Evolutionary conservation across 2,888 invertebrate genomes (phyloP).

Genomic region (Cephus rjabovi): DNA sequence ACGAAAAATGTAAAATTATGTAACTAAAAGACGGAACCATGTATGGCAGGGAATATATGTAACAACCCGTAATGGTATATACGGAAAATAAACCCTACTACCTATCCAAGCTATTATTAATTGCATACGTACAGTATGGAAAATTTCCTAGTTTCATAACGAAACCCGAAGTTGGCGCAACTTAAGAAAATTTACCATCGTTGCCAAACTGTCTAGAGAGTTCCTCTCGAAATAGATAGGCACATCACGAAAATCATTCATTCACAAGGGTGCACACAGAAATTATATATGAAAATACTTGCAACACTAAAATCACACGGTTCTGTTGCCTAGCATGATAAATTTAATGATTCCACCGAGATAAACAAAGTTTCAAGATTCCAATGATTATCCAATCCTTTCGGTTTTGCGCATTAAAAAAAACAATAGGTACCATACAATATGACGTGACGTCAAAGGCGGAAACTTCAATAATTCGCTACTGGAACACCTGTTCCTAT

Average conservation of each 20-base stretch:
- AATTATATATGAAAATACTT: background rate
- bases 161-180: constrained; percentile 14
- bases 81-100: background rate
- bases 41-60: too few relatives aligned
- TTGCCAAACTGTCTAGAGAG: constrained; percentile 23
- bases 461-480: background rate
- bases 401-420: background rate
- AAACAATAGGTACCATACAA: background rate
- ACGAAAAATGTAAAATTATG: too few relatives aligned
- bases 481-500: background rate
- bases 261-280: background rate
- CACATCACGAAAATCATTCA: constrained; percentile 11
- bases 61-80: too few relatives aligned
- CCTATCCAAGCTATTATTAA: background rate
- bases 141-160: background rate
- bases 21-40: too few relatives aligned
- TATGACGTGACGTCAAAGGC: background rate
- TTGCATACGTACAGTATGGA: background rate
- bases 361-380: background rate
- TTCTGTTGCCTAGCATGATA: background rate
- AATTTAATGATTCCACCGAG: background rate
- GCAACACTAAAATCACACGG: background rate
- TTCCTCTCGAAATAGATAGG: constrained; percentile 13
- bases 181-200: constrained; percentile 14
- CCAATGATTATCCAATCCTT: background rate